A percentile compares a stretch with the other conserved stretches of the same genome.
These are phyloP conservation scores for Ispidina picta DNA, from an alignment of 2,797 vertebrate species.

Conservation along the genomic window DNA sequence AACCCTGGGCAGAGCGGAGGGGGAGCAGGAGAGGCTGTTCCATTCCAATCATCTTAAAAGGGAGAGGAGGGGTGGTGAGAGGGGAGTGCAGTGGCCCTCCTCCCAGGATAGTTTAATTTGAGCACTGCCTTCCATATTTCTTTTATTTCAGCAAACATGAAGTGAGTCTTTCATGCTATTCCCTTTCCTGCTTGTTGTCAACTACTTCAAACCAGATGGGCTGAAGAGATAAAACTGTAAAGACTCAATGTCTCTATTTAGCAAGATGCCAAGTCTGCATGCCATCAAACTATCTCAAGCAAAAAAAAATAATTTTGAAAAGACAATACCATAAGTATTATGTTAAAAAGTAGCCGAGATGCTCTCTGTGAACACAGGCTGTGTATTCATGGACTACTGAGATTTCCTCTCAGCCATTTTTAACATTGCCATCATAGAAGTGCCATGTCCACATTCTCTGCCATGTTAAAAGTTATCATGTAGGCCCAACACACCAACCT, in stretches of 20 bases:
- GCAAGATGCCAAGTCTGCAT: conserved; percentile 73
- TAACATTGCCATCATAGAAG: conserved; percentile 5
- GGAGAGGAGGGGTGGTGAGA: neutral
- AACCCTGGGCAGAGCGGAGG: neutral
- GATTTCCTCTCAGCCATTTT: neutral
- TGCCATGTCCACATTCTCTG: neutral
- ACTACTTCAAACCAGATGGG: conserved; percentile 82
- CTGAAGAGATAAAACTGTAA: conserved; percentile 78
- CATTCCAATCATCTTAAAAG: neutral
- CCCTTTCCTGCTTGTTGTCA: conserved; percentile 81
- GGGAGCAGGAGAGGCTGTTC: neutral
- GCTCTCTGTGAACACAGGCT: neutral
- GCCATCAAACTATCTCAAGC: conserved; percentile 51
- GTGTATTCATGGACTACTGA: neutral
- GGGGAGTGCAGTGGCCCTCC: neutral
- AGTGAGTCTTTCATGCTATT: conserved; percentile 80
- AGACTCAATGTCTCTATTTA: conserved; percentile 73
- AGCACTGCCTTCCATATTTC: conserved; percentile 70
- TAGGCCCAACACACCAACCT: neutral
- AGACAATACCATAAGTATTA: conserved; percentile 2
- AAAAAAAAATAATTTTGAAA: neutral
- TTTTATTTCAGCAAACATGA: conserved; percentile 73
- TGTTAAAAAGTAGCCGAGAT: conserved; percentile 24
- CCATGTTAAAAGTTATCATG: neutral
- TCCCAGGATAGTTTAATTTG: conserved; percentile 51